These are phyloP conservation scores for Leucophenga maculata DNA, from an alignment of 2,888 invertebrate genomes.

Conservation along the genomic window DNA sequence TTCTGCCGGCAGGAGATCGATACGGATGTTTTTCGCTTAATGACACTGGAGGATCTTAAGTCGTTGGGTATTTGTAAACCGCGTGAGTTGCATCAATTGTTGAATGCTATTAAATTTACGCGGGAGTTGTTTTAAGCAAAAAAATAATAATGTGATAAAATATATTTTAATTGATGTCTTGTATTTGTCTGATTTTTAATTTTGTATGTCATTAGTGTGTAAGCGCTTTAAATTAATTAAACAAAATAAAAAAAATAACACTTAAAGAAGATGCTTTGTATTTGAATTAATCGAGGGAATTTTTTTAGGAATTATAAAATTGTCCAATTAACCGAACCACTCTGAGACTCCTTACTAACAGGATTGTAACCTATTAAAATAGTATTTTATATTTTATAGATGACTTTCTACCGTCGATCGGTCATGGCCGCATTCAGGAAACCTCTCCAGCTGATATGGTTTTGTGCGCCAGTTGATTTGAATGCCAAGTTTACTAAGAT, in stretches of 20 bases:
- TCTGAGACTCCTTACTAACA: too few relatives aligned
- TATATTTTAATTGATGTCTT: constrained; percentile 12
- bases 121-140: constrained; percentile 45
- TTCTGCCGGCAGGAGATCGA: constrained; percentile 64
- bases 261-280: not conserved
- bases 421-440: too few relatives aligned
- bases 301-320: too few relatives aligned
- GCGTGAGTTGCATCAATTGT: constrained; percentile 49
- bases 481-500: too few relatives aligned
- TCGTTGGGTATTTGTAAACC: constrained; percentile 54
- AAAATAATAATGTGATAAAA: not conserved
- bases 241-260: not conserved
- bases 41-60: constrained; percentile 55
- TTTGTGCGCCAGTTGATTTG: too few relatives aligned
- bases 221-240: constrained; percentile 23
- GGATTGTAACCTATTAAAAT: too few relatives aligned
- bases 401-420: too few relatives aligned
- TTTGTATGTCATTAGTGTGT: constrained; percentile 24
- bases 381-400: too few relatives aligned
- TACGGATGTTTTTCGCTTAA: constrained; percentile 49
- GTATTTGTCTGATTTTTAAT: constrained; percentile 24
- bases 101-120: constrained; percentile 50
- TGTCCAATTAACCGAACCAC: too few relatives aligned
- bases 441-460: too few relatives aligned
- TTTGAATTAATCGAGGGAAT: too few relatives aligned